phyloP scores from a whole-genome alignment of 2,888 invertebrate species.

The Oscheius onirici region DNA sequence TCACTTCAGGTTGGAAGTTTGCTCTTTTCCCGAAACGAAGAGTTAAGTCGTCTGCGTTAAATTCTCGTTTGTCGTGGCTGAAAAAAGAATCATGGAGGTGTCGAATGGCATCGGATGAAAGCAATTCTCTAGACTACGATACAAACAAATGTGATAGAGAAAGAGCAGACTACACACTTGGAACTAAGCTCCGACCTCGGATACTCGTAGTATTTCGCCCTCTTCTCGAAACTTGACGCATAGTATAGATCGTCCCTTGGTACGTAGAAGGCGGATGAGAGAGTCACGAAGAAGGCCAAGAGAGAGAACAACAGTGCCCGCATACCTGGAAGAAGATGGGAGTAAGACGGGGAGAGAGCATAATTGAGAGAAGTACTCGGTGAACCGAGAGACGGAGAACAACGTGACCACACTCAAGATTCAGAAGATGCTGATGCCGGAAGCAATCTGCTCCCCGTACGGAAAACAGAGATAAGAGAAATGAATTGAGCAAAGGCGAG shows the following conservation, averaged over 20 bases:
- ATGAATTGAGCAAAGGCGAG: too few relatives aligned
- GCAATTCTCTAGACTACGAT: background rate
- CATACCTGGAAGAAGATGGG: conserved; percentile 11
- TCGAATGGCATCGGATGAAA: background rate
- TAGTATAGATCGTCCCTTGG: conserved; percentile 24
- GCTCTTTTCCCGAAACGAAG: conserved; percentile 56
- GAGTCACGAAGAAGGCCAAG: conserved; percentile 12
- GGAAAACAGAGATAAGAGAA: too few relatives aligned
- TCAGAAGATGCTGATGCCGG: too few relatives aligned
- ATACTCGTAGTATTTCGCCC: conserved; percentile 27
- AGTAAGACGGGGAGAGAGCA: background rate
- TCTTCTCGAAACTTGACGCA: conserved; percentile 27
- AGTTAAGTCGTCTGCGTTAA: conserved; percentile 54
- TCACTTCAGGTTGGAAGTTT: conserved; percentile 17
- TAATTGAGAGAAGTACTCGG: too few relatives aligned
- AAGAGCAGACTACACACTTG: conserved; percentile 8
- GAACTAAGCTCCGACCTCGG: conserved; percentile 18
- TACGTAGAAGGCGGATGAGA: conserved; percentile 24
- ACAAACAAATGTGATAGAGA: background rate
- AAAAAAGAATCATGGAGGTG: too few relatives aligned
- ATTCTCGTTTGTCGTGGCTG: conserved; percentile 49
- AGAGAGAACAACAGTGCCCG: conserved; percentile 27
- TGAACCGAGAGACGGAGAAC: background rate
- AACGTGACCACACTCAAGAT: background rate
- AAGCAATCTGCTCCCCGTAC: too few relatives aligned